phyloP scores from a whole-genome alignment of 2,113 vertebrate genomes.

The Probosciger aterrimus region DNA sequence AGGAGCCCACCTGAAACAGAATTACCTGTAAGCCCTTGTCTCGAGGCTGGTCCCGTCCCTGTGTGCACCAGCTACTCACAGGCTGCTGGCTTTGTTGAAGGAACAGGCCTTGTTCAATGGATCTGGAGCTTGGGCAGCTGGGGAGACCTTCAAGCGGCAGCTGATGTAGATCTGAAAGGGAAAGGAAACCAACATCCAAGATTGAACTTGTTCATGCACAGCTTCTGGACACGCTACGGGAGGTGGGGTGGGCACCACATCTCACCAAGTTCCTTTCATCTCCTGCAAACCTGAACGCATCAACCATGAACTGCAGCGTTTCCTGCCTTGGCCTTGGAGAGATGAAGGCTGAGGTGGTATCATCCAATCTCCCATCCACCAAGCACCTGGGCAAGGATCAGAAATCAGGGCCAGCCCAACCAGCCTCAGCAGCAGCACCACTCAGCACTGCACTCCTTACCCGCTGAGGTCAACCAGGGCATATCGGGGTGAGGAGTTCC shows the following conservation, averaged over 20 bases:
- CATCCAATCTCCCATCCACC: constrained; percentile 40
- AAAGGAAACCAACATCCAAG: not conserved
- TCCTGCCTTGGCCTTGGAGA: constrained; percentile 4
- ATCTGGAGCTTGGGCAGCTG: constrained; percentile 1
- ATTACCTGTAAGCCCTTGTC: not conserved
- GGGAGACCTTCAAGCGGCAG: constrained; percentile 40
- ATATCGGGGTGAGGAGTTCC: not conserved
- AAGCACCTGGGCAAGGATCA: constrained; percentile 22
- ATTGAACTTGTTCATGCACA: too few species aligned
- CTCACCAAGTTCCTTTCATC: constrained; percentile 35
- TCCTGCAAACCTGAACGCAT: constrained; percentile 37
- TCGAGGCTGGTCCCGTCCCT: not conserved
- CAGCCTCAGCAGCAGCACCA: not conserved
- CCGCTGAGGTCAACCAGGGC: constrained; percentile 1
- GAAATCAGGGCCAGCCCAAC: not conserved
- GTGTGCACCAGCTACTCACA: not conserved
- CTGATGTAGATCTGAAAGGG: constrained; percentile 29
- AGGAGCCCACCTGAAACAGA: constrained; percentile 10
- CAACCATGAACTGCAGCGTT: constrained; percentile 4
- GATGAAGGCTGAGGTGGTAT: constrained; percentile 36
- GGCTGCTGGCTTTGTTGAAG: constrained; percentile 39
- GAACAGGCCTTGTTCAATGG: constrained; percentile 52
- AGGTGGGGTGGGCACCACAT: not conserved
- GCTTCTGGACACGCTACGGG: too few species aligned
- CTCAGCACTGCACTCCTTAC: not conserved